These are phyloP conservation scores for Gambusia yucatana DNA, from an alignment of 2,797 vertebrate species.

Conservation along the genomic window DNA sequence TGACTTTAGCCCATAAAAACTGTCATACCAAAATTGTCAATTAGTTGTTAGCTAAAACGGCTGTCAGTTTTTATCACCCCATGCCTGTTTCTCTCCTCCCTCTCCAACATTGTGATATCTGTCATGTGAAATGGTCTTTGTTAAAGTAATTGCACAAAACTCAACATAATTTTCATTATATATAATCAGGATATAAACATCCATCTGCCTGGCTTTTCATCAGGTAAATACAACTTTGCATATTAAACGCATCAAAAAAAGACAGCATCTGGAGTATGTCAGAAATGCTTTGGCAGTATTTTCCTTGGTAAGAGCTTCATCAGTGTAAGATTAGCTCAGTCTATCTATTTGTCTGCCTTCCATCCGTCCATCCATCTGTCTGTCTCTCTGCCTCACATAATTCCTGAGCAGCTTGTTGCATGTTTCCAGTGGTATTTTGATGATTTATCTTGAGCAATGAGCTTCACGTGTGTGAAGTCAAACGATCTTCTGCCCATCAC, in stretches of 20 bases:
- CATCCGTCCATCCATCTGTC: neutral
- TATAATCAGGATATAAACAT: conserved; percentile 57
- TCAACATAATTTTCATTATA: conserved; percentile 56
- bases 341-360: neutral
- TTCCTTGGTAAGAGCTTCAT: neutral
- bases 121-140: conserved; percentile 61
- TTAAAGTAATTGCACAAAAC: conserved; percentile 64
- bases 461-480: neutral
- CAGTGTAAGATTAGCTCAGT: neutral
- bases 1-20: conserved; percentile 63
- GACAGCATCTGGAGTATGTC: conserved; percentile 15
- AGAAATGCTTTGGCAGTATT: neutral
- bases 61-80: conserved; percentile 69
- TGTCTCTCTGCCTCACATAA: neutral
- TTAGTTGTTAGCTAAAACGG: conserved; percentile 66
- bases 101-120: conserved; percentile 55
- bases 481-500: neutral
- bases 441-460: neutral
- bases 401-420: neutral
- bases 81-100: conserved; percentile 54
- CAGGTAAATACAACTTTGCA: conserved; percentile 26
- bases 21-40: conserved; percentile 72
- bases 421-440: neutral
- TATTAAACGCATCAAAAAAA: conserved; percentile 19
- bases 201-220: conserved; percentile 53